Base-by-base conservation (phyloP, 2,113 vertebrate genomes). In the Limanda limanda region DNA sequence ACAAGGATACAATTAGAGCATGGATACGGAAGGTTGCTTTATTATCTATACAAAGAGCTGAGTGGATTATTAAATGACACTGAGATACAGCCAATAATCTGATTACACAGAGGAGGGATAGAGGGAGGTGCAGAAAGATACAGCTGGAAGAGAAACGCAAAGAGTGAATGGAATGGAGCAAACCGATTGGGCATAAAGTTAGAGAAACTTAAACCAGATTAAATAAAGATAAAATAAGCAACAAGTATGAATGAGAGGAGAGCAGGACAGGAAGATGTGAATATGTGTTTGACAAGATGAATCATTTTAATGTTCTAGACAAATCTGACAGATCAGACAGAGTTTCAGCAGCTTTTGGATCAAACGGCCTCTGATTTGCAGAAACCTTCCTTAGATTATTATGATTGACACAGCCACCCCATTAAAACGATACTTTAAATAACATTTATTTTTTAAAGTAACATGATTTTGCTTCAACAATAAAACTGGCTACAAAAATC, bases 181-280 rank as follows among this genome's bases (percentile, higher is more conserved):
- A 52, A 73, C 81, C 65, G 70, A 69, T 69, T 45, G 66, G 25
- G 40, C 37, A 48, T 21, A 74, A 14, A 55, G 31, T 31, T 31
- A 67, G 18, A 58, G 62, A 79, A 59, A 51, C 48, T 71, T 47
- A 74, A 66, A 79, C 62, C 27, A 72, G 54, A 84, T 80, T 65
- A 76, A 76, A 80, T 80, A 12, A 13, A 42, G 40, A 3, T 11
- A 2, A 8, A 2, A 37, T 37, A 37, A 9, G 35, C 35, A 31
- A 31, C 31, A 31, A 31, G 6, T 7, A 31, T 31, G 31, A 31
- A 7, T 31, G 31, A 31, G 31, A 31, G 31, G 31, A 31, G 31
- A 31, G 31, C 5, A 1, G 1, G 31, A 31, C 5, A 31, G 1
- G 31, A 7, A 31, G 31, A 31, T 31, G 31, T 31, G 31, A 31